Percentiles rank a stretch among this genome's conserved stretches.
phyloP scores from a whole-genome alignment of 37 sponge, comb jelly and placozoan species.

The Haliclona indistincta region DNA sequence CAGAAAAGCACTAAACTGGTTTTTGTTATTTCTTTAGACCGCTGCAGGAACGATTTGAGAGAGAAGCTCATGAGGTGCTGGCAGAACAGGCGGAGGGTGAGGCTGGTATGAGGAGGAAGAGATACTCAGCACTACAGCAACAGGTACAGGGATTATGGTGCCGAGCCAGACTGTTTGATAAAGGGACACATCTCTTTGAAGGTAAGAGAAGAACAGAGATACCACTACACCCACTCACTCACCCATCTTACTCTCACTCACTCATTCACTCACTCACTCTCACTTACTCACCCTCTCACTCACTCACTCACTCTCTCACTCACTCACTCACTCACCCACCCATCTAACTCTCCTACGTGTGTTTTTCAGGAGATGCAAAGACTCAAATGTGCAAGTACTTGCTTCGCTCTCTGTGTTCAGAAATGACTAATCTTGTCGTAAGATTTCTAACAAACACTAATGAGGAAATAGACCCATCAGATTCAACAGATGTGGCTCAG shows the following conservation, averaged over 20 bases:
- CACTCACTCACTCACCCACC: too few species aligned
- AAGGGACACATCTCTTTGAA: constrained; percentile 64
- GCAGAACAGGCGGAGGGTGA: background rate
- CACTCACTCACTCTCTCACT: background rate
- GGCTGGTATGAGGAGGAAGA: constrained; percentile 2
- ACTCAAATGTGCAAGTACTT: constrained; percentile 65
- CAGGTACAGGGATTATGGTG: constrained; percentile 63
- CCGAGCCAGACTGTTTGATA: constrained; percentile 57
- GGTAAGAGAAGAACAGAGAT: too few species aligned
- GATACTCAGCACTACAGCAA: constrained; percentile 35
- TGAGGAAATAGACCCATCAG: constrained; percentile 16
- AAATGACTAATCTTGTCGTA: constrained; percentile 48
- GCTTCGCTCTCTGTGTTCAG: constrained; percentile 67
- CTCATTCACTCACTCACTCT: too few species aligned
- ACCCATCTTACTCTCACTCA: too few species aligned
- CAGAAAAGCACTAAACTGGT: too few species aligned
- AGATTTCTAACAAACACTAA: constrained; percentile 46
- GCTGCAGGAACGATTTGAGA: background rate
- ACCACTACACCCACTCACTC: constrained; percentile 5
- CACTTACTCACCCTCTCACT: too few species aligned
- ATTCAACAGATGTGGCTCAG: too few species aligned
- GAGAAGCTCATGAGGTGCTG: constrained; percentile 11
- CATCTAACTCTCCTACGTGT: background rate
- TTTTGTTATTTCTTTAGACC: too few species aligned
- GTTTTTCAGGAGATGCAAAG: constrained; percentile 32